Percentiles rank a stretch among this genome's conserved stretches.
These are phyloP conservation scores for Astropecten irregularis DNA, from an alignment of 53 echinoderm and acorn worm genomes.

Conservation along the genomic window DNA sequence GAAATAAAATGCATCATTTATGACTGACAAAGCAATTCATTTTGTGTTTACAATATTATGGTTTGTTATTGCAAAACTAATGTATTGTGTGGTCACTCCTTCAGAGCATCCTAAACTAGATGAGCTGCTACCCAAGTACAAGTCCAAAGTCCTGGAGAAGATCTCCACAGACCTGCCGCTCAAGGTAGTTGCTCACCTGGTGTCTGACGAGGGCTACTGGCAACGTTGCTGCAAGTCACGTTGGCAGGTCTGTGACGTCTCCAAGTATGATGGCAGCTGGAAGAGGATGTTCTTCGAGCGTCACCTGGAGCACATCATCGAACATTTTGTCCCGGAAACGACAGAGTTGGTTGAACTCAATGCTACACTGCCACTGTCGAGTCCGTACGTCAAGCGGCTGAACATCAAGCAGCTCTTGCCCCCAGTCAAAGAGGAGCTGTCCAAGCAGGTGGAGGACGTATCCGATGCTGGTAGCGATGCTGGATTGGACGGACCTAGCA, in stretches of 20 bases:
- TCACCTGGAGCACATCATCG: constrained; percentile 89
- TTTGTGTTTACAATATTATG: too few species aligned
- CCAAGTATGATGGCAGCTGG: constrained; percentile 92
- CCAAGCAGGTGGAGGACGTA: constrained; percentile 77
- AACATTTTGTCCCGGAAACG: constrained; percentile 94
- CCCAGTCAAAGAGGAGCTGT: constrained; percentile 94
- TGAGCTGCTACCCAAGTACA: constrained; percentile 93
- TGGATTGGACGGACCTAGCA: constrained; percentile 82
- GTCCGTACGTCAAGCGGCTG: constrained; percentile 81
- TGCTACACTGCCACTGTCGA: constrained; percentile 80
- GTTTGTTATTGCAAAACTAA: too few species aligned
- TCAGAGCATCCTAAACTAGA: constrained; percentile 97
- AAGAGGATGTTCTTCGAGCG: constrained; percentile 99
- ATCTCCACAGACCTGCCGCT: constrained; percentile 95
- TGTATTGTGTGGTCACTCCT: too few species aligned
- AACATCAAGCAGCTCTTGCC: constrained; percentile 91
- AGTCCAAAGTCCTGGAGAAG: constrained; percentile 95
- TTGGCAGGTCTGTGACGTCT: constrained; percentile 85
- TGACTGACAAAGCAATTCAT: too few species aligned
- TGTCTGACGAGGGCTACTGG: constrained; percentile 99
- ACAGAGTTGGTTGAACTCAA: constrained; percentile 64
- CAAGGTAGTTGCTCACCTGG: constrained; percentile 89
- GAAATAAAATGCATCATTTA: too few species aligned
- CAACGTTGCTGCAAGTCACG: constrained; percentile 90
- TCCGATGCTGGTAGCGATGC: constrained; percentile 95